A percentile compares a stretch with the other conserved stretches of the same genome.
These are phyloP conservation scores for Stegostoma tigrinum DNA, from an alignment of 2,113 vertebrate genomes.

Conservation along the genomic window DNA sequence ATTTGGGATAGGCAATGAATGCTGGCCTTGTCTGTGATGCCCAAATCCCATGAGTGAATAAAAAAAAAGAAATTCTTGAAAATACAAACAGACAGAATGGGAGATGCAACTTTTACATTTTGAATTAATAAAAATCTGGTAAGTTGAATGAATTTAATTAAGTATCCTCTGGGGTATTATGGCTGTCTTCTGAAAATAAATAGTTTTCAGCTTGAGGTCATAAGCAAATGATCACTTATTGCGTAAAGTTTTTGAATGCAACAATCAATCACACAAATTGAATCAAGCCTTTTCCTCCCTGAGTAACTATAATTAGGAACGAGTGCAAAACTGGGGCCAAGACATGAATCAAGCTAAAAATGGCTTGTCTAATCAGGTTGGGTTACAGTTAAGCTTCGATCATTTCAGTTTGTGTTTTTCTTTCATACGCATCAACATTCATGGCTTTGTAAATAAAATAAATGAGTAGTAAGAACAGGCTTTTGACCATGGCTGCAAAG, in stretches of 20 bases:
- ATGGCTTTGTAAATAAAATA: background rate
- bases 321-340: slow-evolving; percentile 2
- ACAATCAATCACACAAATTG: slow-evolving; percentile 8
- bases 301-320: background rate
- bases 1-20: no score
- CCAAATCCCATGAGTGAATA: no score
- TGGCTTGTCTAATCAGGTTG: background rate
- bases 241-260: background rate
- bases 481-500: background rate
- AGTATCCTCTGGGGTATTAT: background rate
- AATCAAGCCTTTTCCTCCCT: background rate
- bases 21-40: no score
- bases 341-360: background rate
- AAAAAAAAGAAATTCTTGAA: background rate
- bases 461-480: background rate
- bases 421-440: background rate
- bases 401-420: background rate
- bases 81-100: background rate
- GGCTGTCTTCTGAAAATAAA: background rate
- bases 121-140: background rate
- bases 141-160: slow-evolving; percentile 6
- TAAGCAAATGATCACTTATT: background rate
- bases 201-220: background rate
- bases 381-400: background rate
- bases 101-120: background rate